Evolutionary conservation across 64 coral and sea anemone genomes (phyloP), one percentile per base, ranked within the genome.

Genomic region (Pocillopora verrucosa): DNA sequence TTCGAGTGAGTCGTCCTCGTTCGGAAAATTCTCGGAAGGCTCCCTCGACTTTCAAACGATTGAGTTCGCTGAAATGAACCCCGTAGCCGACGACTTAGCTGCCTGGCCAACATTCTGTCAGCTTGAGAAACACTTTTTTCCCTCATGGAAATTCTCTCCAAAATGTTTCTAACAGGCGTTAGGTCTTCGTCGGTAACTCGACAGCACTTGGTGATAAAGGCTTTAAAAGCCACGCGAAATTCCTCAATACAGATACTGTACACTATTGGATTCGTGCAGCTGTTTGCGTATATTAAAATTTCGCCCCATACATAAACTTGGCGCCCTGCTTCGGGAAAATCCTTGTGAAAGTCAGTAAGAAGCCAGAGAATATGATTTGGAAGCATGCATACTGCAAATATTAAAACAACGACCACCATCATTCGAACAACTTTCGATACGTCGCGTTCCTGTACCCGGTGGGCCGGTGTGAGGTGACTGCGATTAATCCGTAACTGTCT

Each of bases 181-280:
- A 97, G 60, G 4, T 97, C 95, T 24, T 97, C 92, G 34, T 93
- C 88, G n/a, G 88, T 97, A 4, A 97, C 95, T 2, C 95, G 82
- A 20, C 91, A 97, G 24, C 95, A 97, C 83, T 97, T 97, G 9
- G 95, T 97, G 34, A 97, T 93, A 56, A 93, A 97, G 16, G 92
- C 91, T 22, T 94, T 97, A 80, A 97, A 97, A 41, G 95, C 91
- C 14, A 73, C 35, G 36, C 95, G 95, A 77, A 97, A 97, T 79
- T 97, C 95, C 76, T 97, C 95, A 34, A 97, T 97, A 64, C 95
- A 97, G 25, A 97, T 84, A 25, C 95, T 97, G 34, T 97, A 97
- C 11, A 97, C 92, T 11, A 97, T 90, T 51, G 95, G 95, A 30
- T 97, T 97, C 16, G 95, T 93, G 24, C 91, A 97, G 57, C 91